These are phyloP conservation scores for Oreochromis tanganicae DNA, from an alignment of 2,113 vertebrate species.

Conservation along the genomic window DNA sequence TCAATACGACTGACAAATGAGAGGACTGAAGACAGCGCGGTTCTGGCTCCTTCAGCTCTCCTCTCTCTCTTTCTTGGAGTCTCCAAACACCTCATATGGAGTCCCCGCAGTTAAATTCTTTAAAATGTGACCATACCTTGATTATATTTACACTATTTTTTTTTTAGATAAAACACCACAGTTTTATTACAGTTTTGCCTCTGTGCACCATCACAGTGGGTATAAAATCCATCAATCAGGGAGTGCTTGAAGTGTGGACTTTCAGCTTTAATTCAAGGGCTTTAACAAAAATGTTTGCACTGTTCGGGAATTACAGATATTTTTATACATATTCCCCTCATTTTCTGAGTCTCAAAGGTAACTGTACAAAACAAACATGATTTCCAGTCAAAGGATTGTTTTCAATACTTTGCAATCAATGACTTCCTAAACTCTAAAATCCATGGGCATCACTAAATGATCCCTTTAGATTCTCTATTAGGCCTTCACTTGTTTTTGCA, in stretches of 20 bases:
- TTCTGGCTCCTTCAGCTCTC: slow-evolving; percentile 22
- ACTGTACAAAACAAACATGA: not conserved
- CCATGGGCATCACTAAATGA: not conserved
- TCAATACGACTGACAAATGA: slow-evolving; percentile 41
- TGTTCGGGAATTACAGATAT: not conserved
- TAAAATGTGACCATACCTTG: not conserved
- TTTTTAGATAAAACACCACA: not conserved
- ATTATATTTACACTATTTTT: not conserved
- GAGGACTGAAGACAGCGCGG: not conserved
- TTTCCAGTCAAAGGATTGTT: not conserved
- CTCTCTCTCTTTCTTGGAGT: not conserved
- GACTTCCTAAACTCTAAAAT: not conserved
- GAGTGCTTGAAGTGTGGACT: not conserved
- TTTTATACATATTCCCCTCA: not conserved
- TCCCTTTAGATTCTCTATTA: not conserved
- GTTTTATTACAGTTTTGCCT: not conserved
- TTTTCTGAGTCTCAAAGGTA: not conserved
- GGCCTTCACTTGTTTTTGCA: not conserved
- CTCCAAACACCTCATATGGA: not conserved
- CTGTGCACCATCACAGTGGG: not conserved
- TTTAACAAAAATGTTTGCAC: not conserved
- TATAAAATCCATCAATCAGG: no score
- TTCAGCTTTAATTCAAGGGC: not conserved
- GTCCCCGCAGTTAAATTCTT: not conserved
- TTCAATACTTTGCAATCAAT: not conserved